Evolutionary conservation across 2,113 vertebrate genomes (phyloP).

Genomic region (Mobula birostris): DNA sequence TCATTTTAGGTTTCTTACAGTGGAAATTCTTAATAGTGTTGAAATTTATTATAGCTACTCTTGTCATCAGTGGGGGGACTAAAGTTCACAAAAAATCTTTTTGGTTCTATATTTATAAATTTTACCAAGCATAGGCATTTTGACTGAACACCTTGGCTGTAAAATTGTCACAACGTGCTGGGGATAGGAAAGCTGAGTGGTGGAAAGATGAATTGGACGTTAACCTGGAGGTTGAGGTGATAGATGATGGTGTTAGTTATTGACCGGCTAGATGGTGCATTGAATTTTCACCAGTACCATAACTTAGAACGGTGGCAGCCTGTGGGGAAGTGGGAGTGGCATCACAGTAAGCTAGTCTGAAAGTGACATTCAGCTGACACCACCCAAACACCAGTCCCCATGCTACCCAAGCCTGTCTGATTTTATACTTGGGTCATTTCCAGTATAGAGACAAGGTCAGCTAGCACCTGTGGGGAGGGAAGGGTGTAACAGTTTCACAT

Average conservation of each 20-base stretch:
- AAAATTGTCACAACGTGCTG: not conserved
- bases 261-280: not conserved
- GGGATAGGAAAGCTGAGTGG: not conserved
- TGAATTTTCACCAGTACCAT: not conserved
- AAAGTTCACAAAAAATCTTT: not conserved
- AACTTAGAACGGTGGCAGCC: not conserved
- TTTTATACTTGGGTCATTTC: not conserved
- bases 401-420: not conserved
- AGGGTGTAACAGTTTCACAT: no score
- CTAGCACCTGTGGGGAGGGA: no score
- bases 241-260: not conserved
- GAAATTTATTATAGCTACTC: not conserved
- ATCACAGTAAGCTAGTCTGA: not conserved
- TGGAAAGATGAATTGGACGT: not conserved
- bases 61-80: not conserved
- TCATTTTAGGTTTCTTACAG: not conserved
- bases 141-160: not conserved
- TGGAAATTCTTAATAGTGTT: not conserved
- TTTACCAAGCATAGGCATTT: not conserved
- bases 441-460: no score
- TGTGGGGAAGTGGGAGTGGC: not conserved
- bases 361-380: not conserved
- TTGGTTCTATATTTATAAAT: not conserved
- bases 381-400: not conserved
- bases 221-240: not conserved